Evolutionary conservation across 2,113 vertebrate genomes (phyloP), one percentile per base, ranked within the genome.

Genomic region (Dolichotis patagonum): DNA sequence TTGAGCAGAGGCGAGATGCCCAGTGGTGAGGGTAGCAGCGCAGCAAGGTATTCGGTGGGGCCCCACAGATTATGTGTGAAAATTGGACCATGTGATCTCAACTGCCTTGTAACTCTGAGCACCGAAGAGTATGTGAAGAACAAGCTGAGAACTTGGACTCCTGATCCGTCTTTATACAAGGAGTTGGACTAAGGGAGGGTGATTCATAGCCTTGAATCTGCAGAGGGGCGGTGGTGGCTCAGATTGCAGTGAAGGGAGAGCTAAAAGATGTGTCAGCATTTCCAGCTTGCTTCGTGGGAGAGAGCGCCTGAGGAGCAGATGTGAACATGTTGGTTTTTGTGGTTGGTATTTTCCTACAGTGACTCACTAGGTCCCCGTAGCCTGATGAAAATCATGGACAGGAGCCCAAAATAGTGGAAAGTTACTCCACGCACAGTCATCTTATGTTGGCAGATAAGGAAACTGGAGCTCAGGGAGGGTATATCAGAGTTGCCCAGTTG

Each of bases 261-360:
- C 77, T 38, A 14, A 20, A 56, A 38, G 41, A 49, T 91, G 56
- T 54, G 94, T 95, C 95, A 93, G 81, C 60, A 41, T 92, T 95
- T 95, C 97, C 97, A 95, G 81, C 13, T 69, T 5, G n/a, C 85
- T 85, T 78, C 32, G 12, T 65, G 77, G 69, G 93, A 95, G 91
- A 89, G 38, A 60, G 71, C 16, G 90, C 43, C 91, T 81, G 91
- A 77, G 69, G 1, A 84, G 43, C 95, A 93, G 95, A 96, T 95
- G 97, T 67, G 87, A 93, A 26, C 69, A 22, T 83, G 85, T 67
- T 92, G 81, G 52, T 96, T 95, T 92, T 87, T 92, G 96, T 75
- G 93, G 91, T 90, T 63, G 96, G 84, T 95, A 85, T 96, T 95
- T 97, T 95, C 96, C 91, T 82, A 12, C 75, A 82, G 63, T 97